Conservation (phyloP, 2,888 invertebrate species). For the Drosophila kanekoi region DNA sequence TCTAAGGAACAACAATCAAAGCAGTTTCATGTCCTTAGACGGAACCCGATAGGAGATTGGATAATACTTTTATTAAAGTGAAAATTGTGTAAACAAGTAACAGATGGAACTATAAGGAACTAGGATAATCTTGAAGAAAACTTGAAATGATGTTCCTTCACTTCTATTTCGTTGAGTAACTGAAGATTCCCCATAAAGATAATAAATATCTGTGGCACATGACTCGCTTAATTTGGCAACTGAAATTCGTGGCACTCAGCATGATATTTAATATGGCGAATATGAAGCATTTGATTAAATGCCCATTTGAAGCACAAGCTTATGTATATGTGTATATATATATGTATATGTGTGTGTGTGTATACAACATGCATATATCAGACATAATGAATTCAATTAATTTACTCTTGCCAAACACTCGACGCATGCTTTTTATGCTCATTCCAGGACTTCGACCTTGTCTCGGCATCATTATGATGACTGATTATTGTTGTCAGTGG, state of each 20-base stretch:
- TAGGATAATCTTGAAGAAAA: no score
- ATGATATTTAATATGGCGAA: slow-evolving; percentile 50
- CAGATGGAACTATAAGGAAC: no score
- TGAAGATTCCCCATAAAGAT: slow-evolving; percentile 12
- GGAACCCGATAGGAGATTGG: no score
- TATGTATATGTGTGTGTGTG: no score
- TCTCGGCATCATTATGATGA: slow-evolving; percentile 73
- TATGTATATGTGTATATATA: slow-evolving; percentile 15
- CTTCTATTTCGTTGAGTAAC: neutral
- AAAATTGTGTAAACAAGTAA: no score
- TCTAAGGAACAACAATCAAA: no score
- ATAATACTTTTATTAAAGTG: no score
- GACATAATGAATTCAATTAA: slow-evolving; percentile 77
- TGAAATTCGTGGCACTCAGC: slow-evolving; percentile 34
- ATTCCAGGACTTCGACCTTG: slow-evolving; percentile 41
- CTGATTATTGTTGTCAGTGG: slow-evolving; percentile 65
- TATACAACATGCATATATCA: slow-evolving; percentile 48
- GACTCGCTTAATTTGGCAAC: slow-evolving; percentile 17
- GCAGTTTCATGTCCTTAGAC: no score
- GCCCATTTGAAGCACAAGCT: slow-evolving; percentile 50
- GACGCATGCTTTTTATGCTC: slow-evolving; percentile 31
- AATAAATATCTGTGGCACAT: slow-evolving; percentile 31
- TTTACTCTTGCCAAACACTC: slow-evolving; percentile 65
- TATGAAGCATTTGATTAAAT: slow-evolving; percentile 65
- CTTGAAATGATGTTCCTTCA: neutral